Evolutionary conservation across 2,888 invertebrate species (phyloP).

Genomic region (Tetragonisca angustula): DNA sequence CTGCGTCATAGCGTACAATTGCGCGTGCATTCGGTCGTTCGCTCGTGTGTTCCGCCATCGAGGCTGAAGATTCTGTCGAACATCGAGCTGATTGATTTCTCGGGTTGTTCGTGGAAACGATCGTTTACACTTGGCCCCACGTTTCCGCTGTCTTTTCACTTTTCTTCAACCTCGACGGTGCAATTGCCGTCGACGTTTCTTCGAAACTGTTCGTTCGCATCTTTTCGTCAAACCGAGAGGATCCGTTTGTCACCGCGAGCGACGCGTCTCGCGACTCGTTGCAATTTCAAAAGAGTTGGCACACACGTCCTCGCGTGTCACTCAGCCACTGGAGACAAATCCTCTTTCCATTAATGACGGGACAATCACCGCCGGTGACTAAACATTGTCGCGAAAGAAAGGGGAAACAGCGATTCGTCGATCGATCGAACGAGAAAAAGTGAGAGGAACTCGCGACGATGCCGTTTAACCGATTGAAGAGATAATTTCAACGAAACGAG

Average conservation of each 20-base stretch:
- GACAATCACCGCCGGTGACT: not conserved
- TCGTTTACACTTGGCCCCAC: not conserved
- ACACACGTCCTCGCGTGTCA: not conserved
- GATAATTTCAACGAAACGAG: not conserved
- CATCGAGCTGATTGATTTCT: constrained; percentile 3
- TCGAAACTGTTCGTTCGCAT: not conserved
- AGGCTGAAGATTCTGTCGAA: not conserved
- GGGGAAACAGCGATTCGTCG: not conserved
- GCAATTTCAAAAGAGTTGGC: not conserved
- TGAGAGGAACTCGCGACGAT: not conserved
- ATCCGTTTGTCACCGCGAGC: not conserved
- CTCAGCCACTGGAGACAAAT: not conserved
- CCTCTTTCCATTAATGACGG: not conserved
- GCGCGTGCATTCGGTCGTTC: constrained; percentile 29
- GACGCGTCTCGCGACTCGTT: not conserved
- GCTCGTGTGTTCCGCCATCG: constrained; percentile 17
- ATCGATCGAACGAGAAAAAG: not conserved
- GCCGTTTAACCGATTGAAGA: constrained; percentile 4
- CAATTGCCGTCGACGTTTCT: not conserved
- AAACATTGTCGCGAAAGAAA: not conserved
- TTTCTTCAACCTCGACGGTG: too few relatives aligned
- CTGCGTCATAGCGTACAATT: constrained; percentile 42
- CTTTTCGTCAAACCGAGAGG: not conserved
- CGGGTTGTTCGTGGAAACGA: not conserved
- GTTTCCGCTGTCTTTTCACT: not conserved